phyloP scores from a whole-genome alignment of 2,797 vertebrate species.

The Halcyon badia region DNA sequence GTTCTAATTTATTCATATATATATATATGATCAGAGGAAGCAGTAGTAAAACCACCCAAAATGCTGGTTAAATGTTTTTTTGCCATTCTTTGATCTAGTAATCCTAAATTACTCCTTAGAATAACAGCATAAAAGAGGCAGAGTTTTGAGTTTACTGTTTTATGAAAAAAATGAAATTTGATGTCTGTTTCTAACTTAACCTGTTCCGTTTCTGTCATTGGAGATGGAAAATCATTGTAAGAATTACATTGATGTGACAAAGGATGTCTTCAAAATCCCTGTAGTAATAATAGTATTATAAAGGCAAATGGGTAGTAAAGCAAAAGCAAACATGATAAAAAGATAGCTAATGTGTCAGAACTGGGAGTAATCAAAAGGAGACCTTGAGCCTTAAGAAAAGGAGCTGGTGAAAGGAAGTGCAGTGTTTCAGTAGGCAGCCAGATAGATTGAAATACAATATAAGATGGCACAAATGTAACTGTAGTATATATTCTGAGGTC shows the following conservation, averaged over 20 bases:
- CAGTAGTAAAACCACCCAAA: background rate
- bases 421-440: background rate
- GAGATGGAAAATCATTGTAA: background rate
- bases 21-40: background rate
- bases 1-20: background rate
- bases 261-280: background rate
- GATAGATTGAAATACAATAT: background rate
- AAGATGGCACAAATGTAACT: background rate
- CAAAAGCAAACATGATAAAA: background rate
- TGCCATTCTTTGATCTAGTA: background rate
- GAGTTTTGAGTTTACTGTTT: background rate
- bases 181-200: background rate
- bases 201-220: background rate
- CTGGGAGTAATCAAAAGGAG: background rate
- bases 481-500: background rate
- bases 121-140: background rate
- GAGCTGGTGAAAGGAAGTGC: background rate
- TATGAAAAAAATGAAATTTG: background rate
- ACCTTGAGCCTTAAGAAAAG: background rate
- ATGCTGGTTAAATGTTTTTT: background rate
- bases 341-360: background rate
- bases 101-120: background rate
- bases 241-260: background rate
- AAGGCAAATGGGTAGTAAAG: background rate
- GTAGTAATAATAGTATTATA: background rate